Conservation (phyloP, 2,888 invertebrate species). For the Dendrolimus houi region DNA sequence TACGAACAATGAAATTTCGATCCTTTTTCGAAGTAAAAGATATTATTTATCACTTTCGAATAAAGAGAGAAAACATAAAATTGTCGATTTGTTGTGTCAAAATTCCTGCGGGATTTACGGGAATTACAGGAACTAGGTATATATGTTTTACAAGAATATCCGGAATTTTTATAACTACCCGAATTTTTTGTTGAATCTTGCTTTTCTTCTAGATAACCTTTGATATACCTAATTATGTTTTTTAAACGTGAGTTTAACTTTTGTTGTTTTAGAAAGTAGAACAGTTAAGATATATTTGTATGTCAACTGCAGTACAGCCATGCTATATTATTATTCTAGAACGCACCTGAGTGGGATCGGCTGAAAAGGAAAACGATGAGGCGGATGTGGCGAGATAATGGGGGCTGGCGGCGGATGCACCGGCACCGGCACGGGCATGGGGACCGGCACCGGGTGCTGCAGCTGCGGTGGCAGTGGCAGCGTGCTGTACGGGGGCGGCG, state of each 20-base stretch:
- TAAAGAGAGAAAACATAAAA: too few species aligned
- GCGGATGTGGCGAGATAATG: slow-evolving; percentile 51
- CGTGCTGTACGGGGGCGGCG: slow-evolving; percentile 65
- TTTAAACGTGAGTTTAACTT: background rate
- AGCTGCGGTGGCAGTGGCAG: slow-evolving; percentile 43
- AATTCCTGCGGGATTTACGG: too few species aligned
- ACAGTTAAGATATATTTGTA: background rate
- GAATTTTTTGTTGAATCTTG: too few species aligned
- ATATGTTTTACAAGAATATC: too few species aligned
- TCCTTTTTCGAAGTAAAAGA: too few species aligned
- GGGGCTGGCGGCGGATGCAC: slow-evolving; percentile 38
- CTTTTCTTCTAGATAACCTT: too few species aligned
- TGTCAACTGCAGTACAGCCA: background rate
- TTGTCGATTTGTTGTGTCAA: too few species aligned
- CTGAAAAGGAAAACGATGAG: slow-evolving; percentile 61
- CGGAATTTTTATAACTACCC: too few species aligned
- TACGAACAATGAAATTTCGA: too few species aligned
- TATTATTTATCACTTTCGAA: too few species aligned
- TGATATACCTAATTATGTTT: too few species aligned
- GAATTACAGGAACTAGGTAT: too few species aligned
- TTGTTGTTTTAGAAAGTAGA: background rate
- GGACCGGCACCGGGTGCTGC: slow-evolving; percentile 29
- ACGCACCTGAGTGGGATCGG: slow-evolving; percentile 67
- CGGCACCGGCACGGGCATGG: slow-evolving; percentile 27
- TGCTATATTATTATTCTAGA: background rate